Evolutionary conservation across 2,888 invertebrate species (phyloP).

Genomic region (Teleiodes luculella): DNA sequence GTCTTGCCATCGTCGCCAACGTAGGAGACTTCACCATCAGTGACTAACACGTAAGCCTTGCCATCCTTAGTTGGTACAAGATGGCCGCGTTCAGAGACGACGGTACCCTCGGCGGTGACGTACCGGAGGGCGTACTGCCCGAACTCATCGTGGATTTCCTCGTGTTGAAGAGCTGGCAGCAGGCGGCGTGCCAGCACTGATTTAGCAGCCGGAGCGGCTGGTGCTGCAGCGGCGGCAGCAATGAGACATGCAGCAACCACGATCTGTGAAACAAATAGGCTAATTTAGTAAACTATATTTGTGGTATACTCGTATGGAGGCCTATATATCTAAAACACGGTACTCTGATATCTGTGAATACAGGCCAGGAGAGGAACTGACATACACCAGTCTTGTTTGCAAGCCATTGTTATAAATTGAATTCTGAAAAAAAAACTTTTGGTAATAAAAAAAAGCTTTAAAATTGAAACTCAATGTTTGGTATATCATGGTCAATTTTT

Average conservation of each 20-base stretch:
- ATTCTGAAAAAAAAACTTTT: too few species aligned
- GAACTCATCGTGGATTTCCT: conserved; percentile 45
- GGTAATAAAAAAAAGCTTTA: too few species aligned
- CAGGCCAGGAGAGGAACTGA: too few species aligned
- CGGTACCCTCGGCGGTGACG: conserved; percentile 51
- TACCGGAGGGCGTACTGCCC: conserved; percentile 53
- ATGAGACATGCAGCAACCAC: conserved; percentile 33
- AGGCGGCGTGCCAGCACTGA: conserved; percentile 23
- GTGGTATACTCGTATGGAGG: too few species aligned
- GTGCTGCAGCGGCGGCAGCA: conserved; percentile 34
- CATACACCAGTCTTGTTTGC: too few species aligned
- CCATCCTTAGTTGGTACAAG: conserved; percentile 42
- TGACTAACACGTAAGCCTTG: conserved; percentile 39
- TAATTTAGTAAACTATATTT: background rate
- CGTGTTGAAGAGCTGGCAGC: conserved; percentile 41
- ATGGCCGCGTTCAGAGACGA: conserved; percentile 47
- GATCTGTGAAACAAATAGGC: conserved; percentile 31
- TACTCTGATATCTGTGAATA: too few species aligned
- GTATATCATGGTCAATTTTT: too few species aligned
- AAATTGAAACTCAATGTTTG: too few species aligned
- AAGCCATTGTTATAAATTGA: too few species aligned
- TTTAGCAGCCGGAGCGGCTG: conserved; percentile 18
- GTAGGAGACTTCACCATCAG: conserved; percentile 50
- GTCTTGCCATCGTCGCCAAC: conserved; percentile 49
- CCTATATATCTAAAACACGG: too few species aligned